Percentiles rank a stretch among this genome's conserved stretches.
Evolutionary conservation across 2,113 vertebrate species (phyloP).

Genomic region (Ammospiza nelsoni): DNA sequence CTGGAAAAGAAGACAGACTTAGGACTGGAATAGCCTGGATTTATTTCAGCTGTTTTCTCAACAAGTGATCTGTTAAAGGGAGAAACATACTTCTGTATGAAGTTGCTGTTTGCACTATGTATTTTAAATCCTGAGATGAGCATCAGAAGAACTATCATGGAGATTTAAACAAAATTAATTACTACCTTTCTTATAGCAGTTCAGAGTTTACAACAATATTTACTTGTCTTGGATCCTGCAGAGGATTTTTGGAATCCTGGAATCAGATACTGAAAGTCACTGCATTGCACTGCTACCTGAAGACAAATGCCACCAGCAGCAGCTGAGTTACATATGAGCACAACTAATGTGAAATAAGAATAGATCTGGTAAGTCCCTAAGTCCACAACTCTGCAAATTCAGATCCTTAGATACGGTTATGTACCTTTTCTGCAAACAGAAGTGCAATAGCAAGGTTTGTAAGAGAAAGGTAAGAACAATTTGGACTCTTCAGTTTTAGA

Average conservation of each 20-base stretch:
- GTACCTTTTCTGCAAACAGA: neutral
- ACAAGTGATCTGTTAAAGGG: neutral
- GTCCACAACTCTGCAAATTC: neutral
- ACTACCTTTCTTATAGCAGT: neutral
- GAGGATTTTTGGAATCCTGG: neutral
- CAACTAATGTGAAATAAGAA: neutral
- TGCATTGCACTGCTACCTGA: neutral
- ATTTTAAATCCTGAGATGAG: neutral
- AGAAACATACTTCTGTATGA: neutral
- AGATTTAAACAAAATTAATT: neutral
- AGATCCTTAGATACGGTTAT: rapidly evolving
- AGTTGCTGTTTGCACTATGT: neutral
- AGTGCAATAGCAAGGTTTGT: neutral
- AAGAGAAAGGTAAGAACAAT: neutral
- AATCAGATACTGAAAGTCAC: neutral
- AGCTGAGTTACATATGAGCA: neutral
- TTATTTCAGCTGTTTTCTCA: neutral
- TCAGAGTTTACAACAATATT: neutral
- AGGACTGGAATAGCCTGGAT: neutral
- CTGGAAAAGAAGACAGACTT: neutral
- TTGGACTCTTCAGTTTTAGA: neutral
- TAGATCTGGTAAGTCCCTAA: neutral
- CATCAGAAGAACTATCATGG: neutral
- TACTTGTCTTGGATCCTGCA: neutral
- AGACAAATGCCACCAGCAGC: neutral